Evolutionary conservation across 2,113 vertebrate genomes (phyloP), one percentile per base, ranked within the genome.

Genomic region (Cyphomyrus discorhynchus): DNA sequence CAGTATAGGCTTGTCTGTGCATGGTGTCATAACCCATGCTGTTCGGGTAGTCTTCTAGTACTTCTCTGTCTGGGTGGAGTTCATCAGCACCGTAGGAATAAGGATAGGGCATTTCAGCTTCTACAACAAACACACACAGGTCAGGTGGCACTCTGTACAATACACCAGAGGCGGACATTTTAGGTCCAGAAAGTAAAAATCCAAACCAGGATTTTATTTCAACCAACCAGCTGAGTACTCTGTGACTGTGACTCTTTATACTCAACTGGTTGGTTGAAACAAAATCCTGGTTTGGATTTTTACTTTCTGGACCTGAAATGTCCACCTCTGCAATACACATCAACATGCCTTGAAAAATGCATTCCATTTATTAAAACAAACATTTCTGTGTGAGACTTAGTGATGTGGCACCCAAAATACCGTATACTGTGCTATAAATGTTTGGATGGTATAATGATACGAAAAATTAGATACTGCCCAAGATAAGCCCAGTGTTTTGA

Each of bases 71-170:
- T 50, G 27, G 21, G 42, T 56, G 92, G 93, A 95, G 92, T 31
- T 96, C 94, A 1, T 95, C 95, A 89, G 92, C 94, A 86, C 93
- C 31, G 35, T 95, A 96, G 53, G 93, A 93, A 3, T 95, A 96
- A 31, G 93, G 93, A 88, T 95, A 96, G n/a, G 91, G 66, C 0
- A 87, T 93, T n/a, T 95, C 94, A 86, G 95, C 88, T 47, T 95
- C 95, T 96, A 84, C 87, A n/a, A 87, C 5, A 92, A 10, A 91
- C 17, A 90, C 19, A 90, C 3, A 70, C n/a, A 31, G 62, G 62
- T 70, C 62, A 70, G 62, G 62, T 70, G n/a, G 10, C n/a, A 11
- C 31, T 70, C 62, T 70, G n/a, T 70, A 70, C n/a, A 70, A 70
- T 31, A 31, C n/a, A 70, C n/a, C 39, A 39, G 39, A 39, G 39